Percentiles rank a stretch among this genome's conserved stretches.
phyloP scores from a whole-genome alignment of 2,113 vertebrate genomes.

The Recurvirostra avosetta region DNA sequence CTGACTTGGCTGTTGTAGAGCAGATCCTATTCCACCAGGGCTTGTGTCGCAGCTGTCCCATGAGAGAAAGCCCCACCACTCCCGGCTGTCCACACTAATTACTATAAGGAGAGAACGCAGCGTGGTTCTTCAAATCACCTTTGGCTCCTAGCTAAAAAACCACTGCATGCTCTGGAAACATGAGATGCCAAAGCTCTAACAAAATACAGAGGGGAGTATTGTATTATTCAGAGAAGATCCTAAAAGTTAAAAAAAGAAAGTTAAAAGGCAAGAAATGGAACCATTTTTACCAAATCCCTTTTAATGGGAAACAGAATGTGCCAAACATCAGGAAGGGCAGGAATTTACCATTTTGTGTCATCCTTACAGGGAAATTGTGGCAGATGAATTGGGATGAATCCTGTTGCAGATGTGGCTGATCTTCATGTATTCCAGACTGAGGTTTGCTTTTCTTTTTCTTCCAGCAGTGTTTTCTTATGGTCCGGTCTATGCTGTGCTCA shows the following conservation, averaged over 20 bases:
- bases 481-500: neutral
- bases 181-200: neutral
- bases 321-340: neutral
- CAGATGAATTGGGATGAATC: neutral
- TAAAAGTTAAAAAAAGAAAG: neutral
- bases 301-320: neutral
- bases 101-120: rapidly evolving
- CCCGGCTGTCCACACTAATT: rapidly evolving
- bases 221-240: neutral
- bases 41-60: neutral
- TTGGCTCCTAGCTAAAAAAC: neutral
- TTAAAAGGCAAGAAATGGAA: neutral
- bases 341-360: neutral
- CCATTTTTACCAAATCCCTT: neutral
- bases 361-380: neutral
- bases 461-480: neutral
- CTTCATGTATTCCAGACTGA: neutral
- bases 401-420: neutral
- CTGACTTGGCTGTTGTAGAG: neutral
- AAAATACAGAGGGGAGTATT: neutral
- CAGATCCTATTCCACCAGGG: neutral
- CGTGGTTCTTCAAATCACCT: neutral
- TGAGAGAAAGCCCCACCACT: neutral
- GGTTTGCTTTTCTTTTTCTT: neutral
- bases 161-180: neutral